Conservation (phyloP, 2,113 vertebrate species). For the Morone saxatilis region DNA sequence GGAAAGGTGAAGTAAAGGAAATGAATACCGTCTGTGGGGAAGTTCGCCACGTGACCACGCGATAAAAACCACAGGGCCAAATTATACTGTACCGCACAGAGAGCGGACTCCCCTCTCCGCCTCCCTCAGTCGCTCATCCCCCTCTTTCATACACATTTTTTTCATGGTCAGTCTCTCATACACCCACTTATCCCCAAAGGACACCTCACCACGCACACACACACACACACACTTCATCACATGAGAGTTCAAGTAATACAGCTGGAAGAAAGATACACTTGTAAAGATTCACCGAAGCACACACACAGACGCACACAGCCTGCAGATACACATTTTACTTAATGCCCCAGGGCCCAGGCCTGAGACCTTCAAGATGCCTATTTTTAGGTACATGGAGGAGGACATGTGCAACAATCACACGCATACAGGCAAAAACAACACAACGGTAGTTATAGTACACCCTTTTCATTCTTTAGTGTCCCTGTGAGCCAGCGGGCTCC, state of each 20-base stretch:
- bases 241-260: slow-evolving; percentile 36
- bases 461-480: not conserved
- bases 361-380: slow-evolving; percentile 40
- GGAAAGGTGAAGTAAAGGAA: slow-evolving; percentile 85
- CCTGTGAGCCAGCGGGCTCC: not conserved
- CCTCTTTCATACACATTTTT: slow-evolving; percentile 18
- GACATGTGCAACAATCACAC: slow-evolving; percentile 17
- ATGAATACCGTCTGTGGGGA: slow-evolving; percentile 81
- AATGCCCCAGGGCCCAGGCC: slow-evolving; percentile 18
- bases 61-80: slow-evolving; percentile 76
- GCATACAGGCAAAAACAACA: slow-evolving; percentile 15
- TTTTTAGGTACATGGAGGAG: slow-evolving; percentile 48
- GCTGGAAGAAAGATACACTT: slow-evolving; percentile 33
- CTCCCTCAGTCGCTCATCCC: slow-evolving; percentile 13
- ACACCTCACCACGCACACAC: slow-evolving; percentile 44
- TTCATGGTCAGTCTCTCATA: slow-evolving; percentile 48
- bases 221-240: slow-evolving; percentile 29
- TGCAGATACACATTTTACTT: slow-evolving; percentile 31
- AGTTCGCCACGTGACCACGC: slow-evolving; percentile 74
- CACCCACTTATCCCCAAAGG: slow-evolving; percentile 44
- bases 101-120: slow-evolving; percentile 30
- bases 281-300: slow-evolving; percentile 15
- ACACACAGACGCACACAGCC: slow-evolving; percentile 24
- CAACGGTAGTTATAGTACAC: not conserved
- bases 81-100: slow-evolving; percentile 67